Evolutionary conservation across 2,113 vertebrate genomes (phyloP).

Genomic region (Halcyon senegalensis): DNA sequence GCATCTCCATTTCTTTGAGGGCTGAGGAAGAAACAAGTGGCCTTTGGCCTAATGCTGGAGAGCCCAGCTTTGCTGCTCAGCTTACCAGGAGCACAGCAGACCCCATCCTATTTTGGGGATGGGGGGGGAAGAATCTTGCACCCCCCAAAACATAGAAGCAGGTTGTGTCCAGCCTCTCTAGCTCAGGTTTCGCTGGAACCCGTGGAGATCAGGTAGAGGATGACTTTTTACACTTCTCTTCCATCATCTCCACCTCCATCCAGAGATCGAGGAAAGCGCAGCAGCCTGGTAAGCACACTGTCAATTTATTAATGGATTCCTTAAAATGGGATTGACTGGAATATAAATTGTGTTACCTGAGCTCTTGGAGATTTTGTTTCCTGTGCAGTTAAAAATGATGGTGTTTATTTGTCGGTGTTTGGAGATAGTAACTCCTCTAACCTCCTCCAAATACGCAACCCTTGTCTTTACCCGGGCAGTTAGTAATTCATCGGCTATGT

Average conservation of each 20-base stretch:
- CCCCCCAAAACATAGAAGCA: neutral
- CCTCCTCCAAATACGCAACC: slow-evolving; percentile 53
- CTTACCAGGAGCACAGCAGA: neutral
- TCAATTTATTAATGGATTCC: neutral
- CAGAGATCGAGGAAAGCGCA: accelerated
- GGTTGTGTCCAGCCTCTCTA: neutral
- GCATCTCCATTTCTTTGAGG: neutral
- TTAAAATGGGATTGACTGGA: neutral
- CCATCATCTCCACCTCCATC: neutral
- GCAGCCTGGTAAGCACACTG: neutral
- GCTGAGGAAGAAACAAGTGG: neutral
- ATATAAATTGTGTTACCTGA: neutral
- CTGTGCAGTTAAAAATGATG: neutral
- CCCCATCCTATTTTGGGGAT: neutral
- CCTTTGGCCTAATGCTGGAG: neutral
- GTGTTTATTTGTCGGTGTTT: slow-evolving; percentile 5
- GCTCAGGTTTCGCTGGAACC: neutral
- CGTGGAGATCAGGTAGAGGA: neutral
- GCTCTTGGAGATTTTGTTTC: neutral
- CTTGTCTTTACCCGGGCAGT: slow-evolving; percentile 54
- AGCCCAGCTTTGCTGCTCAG: neutral
- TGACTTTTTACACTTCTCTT: neutral
- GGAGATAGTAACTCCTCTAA: neutral
- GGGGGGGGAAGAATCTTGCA: neutral
- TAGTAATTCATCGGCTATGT: slow-evolving; percentile 73